A percentile compares a stretch with the other conserved stretches of the same genome.
These are phyloP conservation scores for Ciconia nigra DNA, from an alignment of 2,797 vertebrate genomes.

Conservation along the genomic window DNA sequence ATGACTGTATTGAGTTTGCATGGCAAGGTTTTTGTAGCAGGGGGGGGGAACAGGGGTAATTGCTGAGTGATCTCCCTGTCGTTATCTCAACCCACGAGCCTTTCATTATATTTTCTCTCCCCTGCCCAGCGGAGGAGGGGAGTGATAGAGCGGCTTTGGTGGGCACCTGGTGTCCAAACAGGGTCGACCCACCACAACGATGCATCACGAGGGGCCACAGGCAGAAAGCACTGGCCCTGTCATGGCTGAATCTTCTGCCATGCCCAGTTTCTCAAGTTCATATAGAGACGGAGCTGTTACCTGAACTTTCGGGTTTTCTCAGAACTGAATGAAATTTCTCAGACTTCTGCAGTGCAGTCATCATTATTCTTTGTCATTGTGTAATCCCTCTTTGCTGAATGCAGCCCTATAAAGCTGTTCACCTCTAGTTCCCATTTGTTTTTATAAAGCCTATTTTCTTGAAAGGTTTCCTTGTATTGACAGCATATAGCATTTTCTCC, in stretches of 20 bases:
- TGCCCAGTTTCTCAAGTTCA: neutral
- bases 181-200: neutral
- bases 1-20: neutral
- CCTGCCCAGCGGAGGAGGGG: neutral
- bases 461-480: neutral
- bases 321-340: neutral
- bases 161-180: neutral
- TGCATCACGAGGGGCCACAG: neutral
- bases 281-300: neutral
- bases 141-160: fast-evolving
- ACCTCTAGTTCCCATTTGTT: neutral
- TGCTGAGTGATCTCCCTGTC: neutral
- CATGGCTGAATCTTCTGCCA: neutral
- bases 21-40: neutral
- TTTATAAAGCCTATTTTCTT: slow-evolving; percentile 15
- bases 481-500: neutral
- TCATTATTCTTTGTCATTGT: neutral
- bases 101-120: neutral
- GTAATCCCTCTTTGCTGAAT: slow-evolving; percentile 31
- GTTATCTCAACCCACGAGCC: fast-evolving
- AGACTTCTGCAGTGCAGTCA: neutral
- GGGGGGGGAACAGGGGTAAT: neutral
- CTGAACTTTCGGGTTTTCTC: neutral
- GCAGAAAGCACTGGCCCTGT: neutral
- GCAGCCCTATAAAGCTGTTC: neutral